Base-by-base conservation (phyloP, 2,797 vertebrate species). In the Pseudochromis fuscus region DNA sequence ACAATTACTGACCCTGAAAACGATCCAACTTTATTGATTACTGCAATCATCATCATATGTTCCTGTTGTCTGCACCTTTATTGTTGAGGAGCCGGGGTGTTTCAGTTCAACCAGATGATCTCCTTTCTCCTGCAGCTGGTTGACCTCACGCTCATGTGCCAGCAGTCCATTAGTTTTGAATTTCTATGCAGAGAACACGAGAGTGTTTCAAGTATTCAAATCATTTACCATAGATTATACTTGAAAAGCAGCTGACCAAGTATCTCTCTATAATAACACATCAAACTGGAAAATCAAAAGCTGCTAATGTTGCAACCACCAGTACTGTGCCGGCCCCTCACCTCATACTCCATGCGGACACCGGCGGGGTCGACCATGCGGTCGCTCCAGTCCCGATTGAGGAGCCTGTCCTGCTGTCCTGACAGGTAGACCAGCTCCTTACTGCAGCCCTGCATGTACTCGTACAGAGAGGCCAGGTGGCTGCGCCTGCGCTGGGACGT, bases 311-410 rank as follows among this genome's bases (percentile, higher is more conserved):
- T 38, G 37, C 7, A 1, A 2, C 6, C 3, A 9, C 18, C 42
- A 11, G 57, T n/a, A n/a, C n/a, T n/a, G n/a, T n/a, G n/a, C 15
- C 18, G n/a, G 28, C 11, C 18, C 28, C 58, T 79, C 79, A 98
- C 98, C 95, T 99, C 96, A 0, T 96, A 97, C 78, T 97, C 94
- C 42, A 87, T 93, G 31, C 95, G 94, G 62, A 96, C 67, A 0
- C 93, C 92, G 0, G 76, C 71, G 0, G 93, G 83, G 11, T 98
- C 96, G 0, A 59, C 28, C 92, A 96, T 96, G 56, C 93, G 94
- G 74, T 99, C 97, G 1, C 96, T 98, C 96, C 97, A 99, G 92
- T 99, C 96, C 78, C 94, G 95, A 83, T 92, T 93, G 75, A 96
- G 85, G 87, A 98, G 95, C 84, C 81, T 91, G 15, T 94, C 95